A percentile compares a stretch with the other conserved stretches of the same genome.
Conservation (phyloP, 1,140 invertebrate genomes). For the Ridgeia piscesae region DNA sequence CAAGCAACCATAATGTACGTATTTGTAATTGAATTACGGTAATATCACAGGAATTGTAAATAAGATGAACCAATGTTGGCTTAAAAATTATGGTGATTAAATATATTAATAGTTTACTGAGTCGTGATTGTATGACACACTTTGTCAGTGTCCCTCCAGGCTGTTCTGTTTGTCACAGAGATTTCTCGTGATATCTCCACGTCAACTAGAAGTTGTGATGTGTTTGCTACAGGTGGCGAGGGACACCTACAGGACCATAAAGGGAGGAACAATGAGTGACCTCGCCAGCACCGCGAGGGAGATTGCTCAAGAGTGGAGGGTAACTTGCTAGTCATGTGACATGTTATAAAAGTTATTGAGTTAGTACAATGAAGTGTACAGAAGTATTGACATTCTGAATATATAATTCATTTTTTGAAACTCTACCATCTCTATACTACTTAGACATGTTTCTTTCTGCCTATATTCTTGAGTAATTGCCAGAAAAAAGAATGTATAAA, state of each 20-base stretch:
- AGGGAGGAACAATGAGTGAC: conserved; percentile 27
- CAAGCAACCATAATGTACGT: no score
- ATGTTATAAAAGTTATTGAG: not conserved
- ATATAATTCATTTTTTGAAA: not conserved
- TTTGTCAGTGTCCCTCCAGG: no score
- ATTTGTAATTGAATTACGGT: no score
- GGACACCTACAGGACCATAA: conserved; percentile 44
- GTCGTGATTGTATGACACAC: no score
- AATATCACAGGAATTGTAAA: no score
- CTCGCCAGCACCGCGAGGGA: conserved; percentile 25
- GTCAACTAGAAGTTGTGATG: not conserved
- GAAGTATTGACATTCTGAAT: not conserved
- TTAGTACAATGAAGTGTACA: not conserved
- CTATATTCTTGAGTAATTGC: not conserved
- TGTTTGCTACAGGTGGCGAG: conserved; percentile 38
- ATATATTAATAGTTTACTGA: no score
- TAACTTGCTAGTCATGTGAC: not conserved
- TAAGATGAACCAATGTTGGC: no score
- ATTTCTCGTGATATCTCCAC: no score
- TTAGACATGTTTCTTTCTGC: not conserved
- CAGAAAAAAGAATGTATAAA: not conserved
- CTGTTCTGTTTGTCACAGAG: no score
- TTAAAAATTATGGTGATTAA: no score
- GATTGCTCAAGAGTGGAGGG: conserved; percentile 23
- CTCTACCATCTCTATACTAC: no score